Base-by-base conservation (phyloP, 1,140 invertebrate species). In the Heliconius hewitsoni region DNA sequence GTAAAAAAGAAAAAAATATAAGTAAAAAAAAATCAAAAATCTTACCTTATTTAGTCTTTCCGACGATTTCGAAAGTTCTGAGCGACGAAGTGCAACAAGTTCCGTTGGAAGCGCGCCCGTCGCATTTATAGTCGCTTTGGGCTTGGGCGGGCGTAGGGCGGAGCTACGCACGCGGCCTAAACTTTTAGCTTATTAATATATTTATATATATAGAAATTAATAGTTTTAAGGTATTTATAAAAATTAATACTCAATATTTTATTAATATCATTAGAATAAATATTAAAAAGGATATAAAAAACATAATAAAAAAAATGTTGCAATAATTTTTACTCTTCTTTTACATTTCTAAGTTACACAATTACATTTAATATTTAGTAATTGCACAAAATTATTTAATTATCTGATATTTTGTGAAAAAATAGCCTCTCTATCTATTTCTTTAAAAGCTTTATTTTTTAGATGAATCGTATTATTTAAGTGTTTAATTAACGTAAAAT, bases 11-110 rank as follows among this genome's bases (percentile, higher is more conserved):
- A 55, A 34, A 39, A 57, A n/a, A 75, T 8, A 55, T 23, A 27
- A 42, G 18, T 39, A 46, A 27, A 37, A n/a, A 42, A 57, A 18
- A 57, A 18, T 57, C 73, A 78, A 77, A 73, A 46, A 79, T 18
- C 74, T 81, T 74, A 81, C 79, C 79, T 81, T 52, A 72, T 37
- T 74, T 27, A 46, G 42, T 81, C 73, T 50, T 66, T 39, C 73
- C 70, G 79, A 70, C 57, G 82, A 90, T 89, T 88, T 91, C 85
- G 83, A 84, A 90, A 90, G 82, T 87, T 85, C 66, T 77, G 75
- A 82, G 87, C 89, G 87, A 87, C 88, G 85, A 87, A 89, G 89
- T 89, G 91, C 90, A 90, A 90, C 91, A 91, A 89, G 88, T 90
- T 85, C 85, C 84, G 81, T 79, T 83, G 78, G 74, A 83, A 83